Base-by-base conservation (phyloP, 1,140 invertebrate species). In the Lepidurus packardi region DNA sequence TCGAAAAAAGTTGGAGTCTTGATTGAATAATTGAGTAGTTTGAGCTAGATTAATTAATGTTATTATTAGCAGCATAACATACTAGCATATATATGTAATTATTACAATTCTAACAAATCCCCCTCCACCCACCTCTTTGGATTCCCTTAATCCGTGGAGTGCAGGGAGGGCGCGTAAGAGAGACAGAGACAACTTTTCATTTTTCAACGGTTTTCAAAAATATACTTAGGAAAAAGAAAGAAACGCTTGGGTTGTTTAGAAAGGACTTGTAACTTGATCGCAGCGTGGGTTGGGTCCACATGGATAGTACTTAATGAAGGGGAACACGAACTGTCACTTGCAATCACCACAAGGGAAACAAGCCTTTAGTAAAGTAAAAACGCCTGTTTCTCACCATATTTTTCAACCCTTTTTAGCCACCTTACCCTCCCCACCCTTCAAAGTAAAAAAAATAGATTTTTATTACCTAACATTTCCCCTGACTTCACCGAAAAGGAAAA, bases 231-330 rank as follows among this genome's bases (percentile, higher is more conserved):
- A 34, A 65, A 65, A 7, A n/a, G n/a, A 9, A 21, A 65, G 53
- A 21, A 65, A 9, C 53, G 53, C 21, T 65, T 65, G 53, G 53
- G n/a, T n/a, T 65, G 53, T 65, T 65, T 21, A 11, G 53, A 65
- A 65, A 65, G 53, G 53, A n/a, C 21, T 65, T 65, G 53, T n/a
- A 65, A 65, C 53, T 65, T 65, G 53, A 65, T 65, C 53, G 8
- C 53, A 65, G 9, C 53, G 21, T 65, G 53, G 53, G 53, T 65
- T 65, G 53, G 53, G 53, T 65, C 53, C 53, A 65, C 53, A 65
- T 65, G 53, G 53, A 65, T 65, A 65, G 53, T 65, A 65, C 53
- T 65, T 65, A 65, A 65, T 65, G 53, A 65, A 65, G 53, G 53
- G 53, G 53, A 65, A 65, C 53, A 65, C 53, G 53, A 65, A 65